phyloP scores from a whole-genome alignment of 1,140 invertebrate genomes.

The Parasteatoda tepidariorum region DNA sequence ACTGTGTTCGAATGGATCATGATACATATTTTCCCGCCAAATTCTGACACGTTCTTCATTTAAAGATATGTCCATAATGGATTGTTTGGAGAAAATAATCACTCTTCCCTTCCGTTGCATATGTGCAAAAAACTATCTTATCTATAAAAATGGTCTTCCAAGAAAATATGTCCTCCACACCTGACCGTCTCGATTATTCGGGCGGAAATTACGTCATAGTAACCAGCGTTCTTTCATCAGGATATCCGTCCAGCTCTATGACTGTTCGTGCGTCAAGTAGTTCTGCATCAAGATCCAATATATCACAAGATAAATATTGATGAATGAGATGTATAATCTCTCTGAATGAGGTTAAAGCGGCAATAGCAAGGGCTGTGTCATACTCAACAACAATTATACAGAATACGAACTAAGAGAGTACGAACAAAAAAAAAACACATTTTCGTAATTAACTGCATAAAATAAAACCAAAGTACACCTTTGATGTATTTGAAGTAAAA shows the following conservation, averaged over 20 bases:
- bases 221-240: slow-evolving; percentile 23
- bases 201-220: slow-evolving; percentile 52
- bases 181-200: slow-evolving; percentile 44
- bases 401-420: too few species aligned
- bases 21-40: too few species aligned
- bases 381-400: too few species aligned
- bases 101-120: slow-evolving; percentile 18
- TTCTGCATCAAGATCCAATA: background rate
- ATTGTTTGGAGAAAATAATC: slow-evolving; percentile 10
- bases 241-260: slow-evolving; percentile 33
- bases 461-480: too few species aligned
- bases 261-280: slow-evolving; percentile 28
- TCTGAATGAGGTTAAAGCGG: too few species aligned
- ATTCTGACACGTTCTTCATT: too few species aligned
- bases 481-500: too few species aligned
- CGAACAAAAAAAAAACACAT: too few species aligned
- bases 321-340: background rate
- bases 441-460: too few species aligned
- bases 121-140: slow-evolving; percentile 28
- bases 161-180: background rate
- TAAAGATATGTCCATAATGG: too few species aligned
- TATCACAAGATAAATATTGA: background rate
- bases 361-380: too few species aligned
- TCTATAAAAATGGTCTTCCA: slow-evolving; percentile 1
- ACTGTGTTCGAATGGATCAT: too few species aligned